Percentiles rank a stretch among this genome's conserved stretches.
Conservation (phyloP, 1,140 invertebrate species). For the Heliconius hewitsoni region DNA sequence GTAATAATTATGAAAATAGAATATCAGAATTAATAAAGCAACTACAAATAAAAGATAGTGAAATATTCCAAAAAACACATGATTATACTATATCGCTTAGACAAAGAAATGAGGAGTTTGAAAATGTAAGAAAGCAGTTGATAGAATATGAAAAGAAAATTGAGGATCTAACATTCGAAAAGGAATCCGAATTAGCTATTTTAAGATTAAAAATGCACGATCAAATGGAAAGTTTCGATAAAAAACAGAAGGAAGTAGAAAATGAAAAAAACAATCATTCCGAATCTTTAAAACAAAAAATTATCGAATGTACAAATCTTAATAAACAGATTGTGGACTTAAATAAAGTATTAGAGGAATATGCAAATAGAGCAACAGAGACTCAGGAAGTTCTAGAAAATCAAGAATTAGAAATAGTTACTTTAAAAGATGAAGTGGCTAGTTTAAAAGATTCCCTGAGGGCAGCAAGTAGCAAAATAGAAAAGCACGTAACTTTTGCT, state of each 20-base stretch:
- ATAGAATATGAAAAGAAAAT: constrained; percentile 75
- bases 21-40: constrained; percentile 60
- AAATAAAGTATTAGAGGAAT: constrained; percentile 79
- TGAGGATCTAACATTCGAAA: constrained; percentile 77
- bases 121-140: constrained; percentile 70
- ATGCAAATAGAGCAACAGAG: constrained; percentile 74
- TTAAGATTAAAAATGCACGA: constrained; percentile 76
- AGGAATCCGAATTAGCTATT: constrained; percentile 77
- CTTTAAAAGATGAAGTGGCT: constrained; percentile 83
- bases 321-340: constrained; percentile 81
- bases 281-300: constrained; percentile 72
- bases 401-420: constrained; percentile 86
- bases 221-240: constrained; percentile 58
- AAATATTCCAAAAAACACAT: constrained; percentile 71
- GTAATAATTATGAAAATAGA: constrained; percentile 46
- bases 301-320: constrained; percentile 76
- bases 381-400: constrained; percentile 83
- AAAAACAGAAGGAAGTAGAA: constrained; percentile 55
- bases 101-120: constrained; percentile 73
- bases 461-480: constrained; percentile 82
- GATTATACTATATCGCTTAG: constrained; percentile 60
- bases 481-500: constrained; percentile 77
- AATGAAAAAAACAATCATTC: constrained; percentile 59
- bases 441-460: constrained; percentile 72
- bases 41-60: constrained; percentile 65